Evolutionary conservation across 2,888 invertebrate genomes (phyloP).

Genomic region (Leucozona laternaria): DNA sequence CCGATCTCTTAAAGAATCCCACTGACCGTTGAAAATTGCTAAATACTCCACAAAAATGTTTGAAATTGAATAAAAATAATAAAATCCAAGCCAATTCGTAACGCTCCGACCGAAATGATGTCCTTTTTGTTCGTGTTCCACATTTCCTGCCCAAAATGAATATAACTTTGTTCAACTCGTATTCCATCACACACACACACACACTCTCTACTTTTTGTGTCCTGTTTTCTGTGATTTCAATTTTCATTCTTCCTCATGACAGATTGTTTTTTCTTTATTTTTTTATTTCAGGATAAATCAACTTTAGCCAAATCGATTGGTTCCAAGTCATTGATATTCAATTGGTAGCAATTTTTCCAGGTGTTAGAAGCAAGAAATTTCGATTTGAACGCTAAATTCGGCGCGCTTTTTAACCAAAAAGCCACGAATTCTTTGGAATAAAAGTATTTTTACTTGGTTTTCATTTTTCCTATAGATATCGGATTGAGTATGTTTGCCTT

Average conservation of each 20-base stretch:
- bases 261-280: slow-evolving; percentile 51
- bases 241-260: slow-evolving; percentile 45
- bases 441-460: slow-evolving; percentile 42
- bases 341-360: slow-evolving; percentile 72
- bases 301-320: slow-evolving; percentile 73
- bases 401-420: slow-evolving; percentile 41
- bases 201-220: not conserved
- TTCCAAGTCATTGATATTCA: slow-evolving; percentile 75
- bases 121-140: slow-evolving; percentile 39
- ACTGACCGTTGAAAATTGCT: slow-evolving; percentile 69
- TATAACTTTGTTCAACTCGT: slow-evolving; percentile 23
- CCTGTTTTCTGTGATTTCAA: slow-evolving; percentile 47
- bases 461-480: not conserved
- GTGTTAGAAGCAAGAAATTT: slow-evolving; percentile 76
- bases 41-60: slow-evolving; percentile 8
- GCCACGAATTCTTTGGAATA: slow-evolving; percentile 27
- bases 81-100: slow-evolving; percentile 58
- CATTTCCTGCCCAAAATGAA: slow-evolving; percentile 51
- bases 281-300: slow-evolving; percentile 38
- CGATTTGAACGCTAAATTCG: slow-evolving; percentile 74
- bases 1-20: slow-evolving; percentile 28
- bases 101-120: slow-evolving; percentile 61
- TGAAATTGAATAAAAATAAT: slow-evolving; percentile 1
- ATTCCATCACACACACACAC: not conserved
- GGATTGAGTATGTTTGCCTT: slow-evolving; percentile 14